phyloP scores from a whole-genome alignment of 2,113 vertebrate species.

The Sorex fumeus region DNA sequence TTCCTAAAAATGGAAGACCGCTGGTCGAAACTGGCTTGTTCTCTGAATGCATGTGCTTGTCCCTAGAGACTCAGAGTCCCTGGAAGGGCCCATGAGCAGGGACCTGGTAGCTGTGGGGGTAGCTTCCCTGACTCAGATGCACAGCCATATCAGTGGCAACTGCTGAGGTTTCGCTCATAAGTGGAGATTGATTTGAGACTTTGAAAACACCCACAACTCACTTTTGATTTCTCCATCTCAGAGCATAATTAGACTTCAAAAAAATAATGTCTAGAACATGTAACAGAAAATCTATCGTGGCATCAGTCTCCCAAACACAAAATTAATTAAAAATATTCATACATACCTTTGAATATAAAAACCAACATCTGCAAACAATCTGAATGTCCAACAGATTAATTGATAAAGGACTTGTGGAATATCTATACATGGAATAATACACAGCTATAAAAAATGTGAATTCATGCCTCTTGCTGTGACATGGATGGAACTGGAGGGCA shows the following conservation, averaged over 20 bases:
- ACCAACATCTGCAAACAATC: too few relatives aligned
- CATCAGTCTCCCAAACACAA: background rate
- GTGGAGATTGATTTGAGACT: background rate
- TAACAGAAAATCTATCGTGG: background rate
- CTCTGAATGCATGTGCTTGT: background rate
- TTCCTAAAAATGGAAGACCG: background rate
- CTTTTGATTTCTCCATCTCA: slow-evolving; percentile 27
- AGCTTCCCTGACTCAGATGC: rapidly evolving
- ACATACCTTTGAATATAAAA: too few relatives aligned
- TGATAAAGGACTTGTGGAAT: too few relatives aligned
- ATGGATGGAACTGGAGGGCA: too few relatives aligned
- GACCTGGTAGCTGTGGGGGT: background rate
- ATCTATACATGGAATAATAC: too few relatives aligned
- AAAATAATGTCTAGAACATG: too few relatives aligned
- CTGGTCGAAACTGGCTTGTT: background rate
- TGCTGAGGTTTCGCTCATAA: background rate
- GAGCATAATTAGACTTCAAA: too few relatives aligned
- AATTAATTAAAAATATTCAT: too few relatives aligned
- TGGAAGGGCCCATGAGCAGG: background rate
- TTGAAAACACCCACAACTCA: slow-evolving; percentile 25
- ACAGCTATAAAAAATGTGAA: too few relatives aligned
- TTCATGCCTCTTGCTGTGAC: too few relatives aligned
- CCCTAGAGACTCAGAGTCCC: background rate
- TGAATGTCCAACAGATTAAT: too few relatives aligned
- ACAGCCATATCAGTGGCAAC: background rate